Conservation (phyloP, 2,113 vertebrate genomes). For the Balaeniceps rex region DNA sequence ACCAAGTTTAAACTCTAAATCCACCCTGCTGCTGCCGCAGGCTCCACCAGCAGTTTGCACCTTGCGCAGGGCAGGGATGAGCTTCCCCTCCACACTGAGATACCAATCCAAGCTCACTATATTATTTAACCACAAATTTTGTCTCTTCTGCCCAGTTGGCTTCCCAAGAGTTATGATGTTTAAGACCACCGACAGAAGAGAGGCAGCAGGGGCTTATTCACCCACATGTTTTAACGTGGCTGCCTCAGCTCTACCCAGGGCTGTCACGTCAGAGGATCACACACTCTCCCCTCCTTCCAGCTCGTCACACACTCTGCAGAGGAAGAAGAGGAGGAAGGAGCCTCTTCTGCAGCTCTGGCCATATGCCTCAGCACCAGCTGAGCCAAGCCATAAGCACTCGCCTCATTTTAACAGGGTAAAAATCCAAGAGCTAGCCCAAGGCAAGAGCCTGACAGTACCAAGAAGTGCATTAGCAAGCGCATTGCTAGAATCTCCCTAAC, state of each 20-base stretch:
- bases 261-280: fast-evolving
- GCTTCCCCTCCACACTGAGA: not conserved
- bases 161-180: not conserved
- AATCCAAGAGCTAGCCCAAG: not conserved
- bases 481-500: not conserved
- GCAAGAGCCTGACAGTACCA: not conserved
- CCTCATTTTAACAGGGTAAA: not conserved
- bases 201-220: not conserved
- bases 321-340: not conserved
- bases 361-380: not conserved
- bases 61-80: fast-evolving
- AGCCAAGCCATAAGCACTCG: not conserved
- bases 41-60: not conserved
- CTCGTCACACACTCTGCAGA: not conserved
- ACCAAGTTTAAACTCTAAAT: fast-evolving
- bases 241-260: not conserved
- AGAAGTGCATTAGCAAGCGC: not conserved
- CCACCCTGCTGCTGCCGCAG: not conserved
- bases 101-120: not conserved
- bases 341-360: not conserved
- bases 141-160: not conserved
- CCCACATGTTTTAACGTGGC: not conserved
- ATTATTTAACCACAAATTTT: not conserved
- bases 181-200: not conserved
- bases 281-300: not conserved